Evolutionary conservation across 2,888 invertebrate genomes (phyloP).

Genomic region (Adineta ricciae): DNA sequence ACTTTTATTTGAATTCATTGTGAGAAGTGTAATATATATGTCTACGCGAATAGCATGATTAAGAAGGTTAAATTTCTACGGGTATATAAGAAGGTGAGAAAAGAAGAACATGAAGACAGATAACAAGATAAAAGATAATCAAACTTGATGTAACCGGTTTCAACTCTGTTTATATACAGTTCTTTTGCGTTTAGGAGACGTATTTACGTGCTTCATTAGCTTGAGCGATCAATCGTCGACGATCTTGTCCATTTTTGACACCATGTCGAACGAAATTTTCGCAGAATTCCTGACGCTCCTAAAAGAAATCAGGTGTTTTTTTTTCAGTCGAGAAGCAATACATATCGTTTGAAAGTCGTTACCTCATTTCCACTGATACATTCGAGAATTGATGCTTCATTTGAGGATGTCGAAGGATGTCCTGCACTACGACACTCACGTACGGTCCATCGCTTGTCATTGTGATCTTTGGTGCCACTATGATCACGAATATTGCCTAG

Average conservation of each 20-base stretch:
- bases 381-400: neutral
- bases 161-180: no score
- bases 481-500: neutral
- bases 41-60: no score
- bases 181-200: no score
- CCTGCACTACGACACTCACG: neutral
- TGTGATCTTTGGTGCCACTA: neutral
- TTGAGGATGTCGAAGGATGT: neutral
- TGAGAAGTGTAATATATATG: no score
- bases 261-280: neutral
- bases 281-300: neutral
- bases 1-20: no score
- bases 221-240: neutral
- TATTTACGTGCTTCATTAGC: neutral
- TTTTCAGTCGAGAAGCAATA: neutral
- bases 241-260: neutral
- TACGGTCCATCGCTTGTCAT: neutral
- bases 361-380: neutral
- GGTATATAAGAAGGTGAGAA: no score
- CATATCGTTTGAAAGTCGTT: neutral
- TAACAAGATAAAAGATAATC: no score
- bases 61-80: no score
- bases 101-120: no score
- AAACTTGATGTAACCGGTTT: no score
- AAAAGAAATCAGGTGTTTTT: neutral